Percentiles rank a stretch among this genome's conserved stretches.
Conservation (phyloP, 2,113 vertebrate species). For the Pseudorhombus dupliciocellatus region DNA sequence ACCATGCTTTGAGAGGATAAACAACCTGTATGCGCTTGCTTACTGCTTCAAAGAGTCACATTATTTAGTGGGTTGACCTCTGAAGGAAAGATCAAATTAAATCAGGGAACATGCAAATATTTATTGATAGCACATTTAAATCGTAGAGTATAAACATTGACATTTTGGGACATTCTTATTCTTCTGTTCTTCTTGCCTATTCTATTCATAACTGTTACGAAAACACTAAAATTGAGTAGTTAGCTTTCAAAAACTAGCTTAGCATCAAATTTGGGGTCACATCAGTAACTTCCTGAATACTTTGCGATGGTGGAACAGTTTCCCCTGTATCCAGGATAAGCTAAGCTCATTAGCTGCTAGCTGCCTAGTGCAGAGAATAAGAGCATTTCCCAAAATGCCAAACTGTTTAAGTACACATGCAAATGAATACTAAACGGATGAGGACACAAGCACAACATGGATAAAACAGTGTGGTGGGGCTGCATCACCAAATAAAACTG, state of each 20-base stretch:
- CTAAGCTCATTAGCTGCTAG: conserved; percentile 1
- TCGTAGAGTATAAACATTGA: not conserved
- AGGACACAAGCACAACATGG: conserved; percentile 41
- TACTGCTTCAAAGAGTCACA: not conserved
- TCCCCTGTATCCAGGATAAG: not conserved
- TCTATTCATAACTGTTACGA: not conserved
- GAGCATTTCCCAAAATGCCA: conserved; percentile 6
- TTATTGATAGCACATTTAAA: not conserved
- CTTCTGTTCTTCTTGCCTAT: not conserved
- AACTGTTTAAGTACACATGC: conserved; percentile 36
- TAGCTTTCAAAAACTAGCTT: too few relatives aligned
- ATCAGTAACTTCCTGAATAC: not conserved
- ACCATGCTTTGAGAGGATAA: not conserved
- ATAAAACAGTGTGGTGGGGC: conserved; percentile 40
- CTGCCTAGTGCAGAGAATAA: not conserved
- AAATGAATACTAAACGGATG: conserved; percentile 25
- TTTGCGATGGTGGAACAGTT: not conserved
- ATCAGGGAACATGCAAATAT: conserved; percentile 6
- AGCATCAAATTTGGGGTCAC: too few relatives aligned
- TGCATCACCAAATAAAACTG: conserved; percentile 30
- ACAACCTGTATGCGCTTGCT: not conserved
- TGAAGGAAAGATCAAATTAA: conserved; percentile 1
- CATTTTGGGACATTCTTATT: conserved; percentile 10
- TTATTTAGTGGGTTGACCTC: not conserved
- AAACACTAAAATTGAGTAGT: too few relatives aligned